phyloP scores from a whole-genome alignment of 2,797 vertebrate species.

The Lerista edwardsae region DNA sequence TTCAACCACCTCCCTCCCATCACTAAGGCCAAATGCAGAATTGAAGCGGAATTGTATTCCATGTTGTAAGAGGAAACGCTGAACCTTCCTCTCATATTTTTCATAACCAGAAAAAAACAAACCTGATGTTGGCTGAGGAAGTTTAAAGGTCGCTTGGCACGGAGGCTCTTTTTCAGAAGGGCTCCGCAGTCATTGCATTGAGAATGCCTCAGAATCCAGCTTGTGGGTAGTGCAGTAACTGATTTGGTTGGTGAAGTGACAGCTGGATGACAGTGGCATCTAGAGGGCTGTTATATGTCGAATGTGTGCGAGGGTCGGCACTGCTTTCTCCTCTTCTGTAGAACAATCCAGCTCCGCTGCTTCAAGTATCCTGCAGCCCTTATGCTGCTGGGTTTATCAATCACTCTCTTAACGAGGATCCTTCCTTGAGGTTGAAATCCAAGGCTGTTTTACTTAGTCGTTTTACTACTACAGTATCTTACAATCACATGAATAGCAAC shows the following conservation, averaged over 20 bases:
- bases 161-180: neutral
- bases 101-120: neutral
- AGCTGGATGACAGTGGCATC: constrained; percentile 69
- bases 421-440: neutral
- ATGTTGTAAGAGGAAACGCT: constrained; percentile 32
- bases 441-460: neutral
- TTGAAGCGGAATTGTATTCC: neutral
- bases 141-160: neutral
- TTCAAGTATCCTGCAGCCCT: neutral
- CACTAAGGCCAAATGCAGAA: neutral
- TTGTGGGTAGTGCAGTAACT: neutral
- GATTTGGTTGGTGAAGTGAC: constrained; percentile 37
- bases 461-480: neutral
- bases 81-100: neutral
- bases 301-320: accelerated
- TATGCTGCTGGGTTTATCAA: accelerated
- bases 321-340: neutral
- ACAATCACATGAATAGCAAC: accelerated
- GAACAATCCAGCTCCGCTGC: accelerated
- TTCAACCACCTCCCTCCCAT: neutral
- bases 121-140: neutral
- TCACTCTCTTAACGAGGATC: neutral
- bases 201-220: constrained; percentile 35
- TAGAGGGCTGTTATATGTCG: constrained; percentile 53
- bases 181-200: constrained; percentile 6